Evolutionary conservation across 2,888 invertebrate species (phyloP), one percentile per base, ranked within the genome.

Genomic region (Aelia acuminata): DNA sequence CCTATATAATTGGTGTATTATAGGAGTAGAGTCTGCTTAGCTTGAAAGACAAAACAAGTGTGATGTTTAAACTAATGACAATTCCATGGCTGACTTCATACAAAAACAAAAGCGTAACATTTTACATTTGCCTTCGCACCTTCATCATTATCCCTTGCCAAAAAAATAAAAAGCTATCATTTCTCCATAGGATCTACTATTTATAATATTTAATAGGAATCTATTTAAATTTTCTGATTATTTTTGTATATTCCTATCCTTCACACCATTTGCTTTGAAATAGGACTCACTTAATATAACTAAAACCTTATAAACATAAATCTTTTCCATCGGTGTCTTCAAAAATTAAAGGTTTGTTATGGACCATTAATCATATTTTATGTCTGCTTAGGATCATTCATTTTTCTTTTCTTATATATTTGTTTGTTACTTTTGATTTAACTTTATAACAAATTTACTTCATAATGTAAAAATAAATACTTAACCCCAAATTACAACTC

Each of bases 101-200:
- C 8, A 20, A 13, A 70, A 70, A 70, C 63, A 70, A 70, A 70
- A 70, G 63, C 63, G 63, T 35, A 35, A 70, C 63, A 70, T 70
- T 70, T 70, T 7, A 35, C 18, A 35, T 70, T 35, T 70, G 18
- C 63, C 63, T 0, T 18, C 26, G 18, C 20, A 70, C 35, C 31
- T 35, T 18, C 31, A 18, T 5, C 35, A 18, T 70, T 70, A 70
- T 35, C 18, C 35, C 18, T 70, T 70, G 63, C 63, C 63, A 70
- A 35, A 31, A 70, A 57, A 57, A 48, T 15, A 20, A 5, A 63
- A 53, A 31, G 31, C 0, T 20, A 63, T 20, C 5, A 63, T 15
- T 70, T 70, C 18, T 20, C 31, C 13, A 35, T 20, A 18, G 57
- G 3, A 53, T n/a, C 18, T 20, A 7, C 53, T 53, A 53, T 53